phyloP scores from a whole-genome alignment of 2,797 vertebrate species.

The Dipus sagitta region DNA sequence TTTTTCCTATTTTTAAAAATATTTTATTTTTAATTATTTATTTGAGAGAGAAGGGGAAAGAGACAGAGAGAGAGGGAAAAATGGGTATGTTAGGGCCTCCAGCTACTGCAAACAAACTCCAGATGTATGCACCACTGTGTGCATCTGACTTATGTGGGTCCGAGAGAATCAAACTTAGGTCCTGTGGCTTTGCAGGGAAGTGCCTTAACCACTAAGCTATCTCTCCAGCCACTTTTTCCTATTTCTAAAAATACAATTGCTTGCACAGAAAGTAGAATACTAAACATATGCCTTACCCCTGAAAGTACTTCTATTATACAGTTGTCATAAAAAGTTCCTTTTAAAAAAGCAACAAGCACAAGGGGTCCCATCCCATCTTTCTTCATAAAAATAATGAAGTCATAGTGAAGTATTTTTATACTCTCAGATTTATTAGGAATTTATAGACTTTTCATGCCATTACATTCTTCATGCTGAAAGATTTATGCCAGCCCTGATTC shows the following conservation, averaged over 20 bases:
- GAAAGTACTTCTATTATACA: not conserved
- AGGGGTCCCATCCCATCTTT: not conserved
- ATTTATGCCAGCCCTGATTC: not conserved
- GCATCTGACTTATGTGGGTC: too few relatives aligned
- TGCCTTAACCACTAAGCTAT: too few relatives aligned
- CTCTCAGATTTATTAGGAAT: conserved; percentile 31
- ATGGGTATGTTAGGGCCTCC: too few relatives aligned
- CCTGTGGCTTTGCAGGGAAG: too few relatives aligned
- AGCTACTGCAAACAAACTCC: too few relatives aligned
- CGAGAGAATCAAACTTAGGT: too few relatives aligned
- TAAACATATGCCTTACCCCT: not conserved
- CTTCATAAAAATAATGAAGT: conserved; percentile 24
- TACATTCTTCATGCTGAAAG: conserved; percentile 23
- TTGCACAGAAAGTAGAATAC: not conserved
- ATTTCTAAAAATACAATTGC: conserved; percentile 22
- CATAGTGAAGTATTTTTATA: not conserved
- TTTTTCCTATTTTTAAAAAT: not conserved
- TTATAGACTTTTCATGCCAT: conserved; percentile 39
- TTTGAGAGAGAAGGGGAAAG: too few relatives aligned
- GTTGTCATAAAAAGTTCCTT: not conserved
- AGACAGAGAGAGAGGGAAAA: too few relatives aligned
- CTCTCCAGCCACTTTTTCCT: too few relatives aligned
- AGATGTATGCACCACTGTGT: too few relatives aligned
- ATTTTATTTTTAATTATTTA: too few relatives aligned
- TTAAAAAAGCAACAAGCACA: conserved; percentile 14